phyloP scores from a whole-genome alignment of 2,888 invertebrate genomes.

The Sarcophaga carnaria region DNA sequence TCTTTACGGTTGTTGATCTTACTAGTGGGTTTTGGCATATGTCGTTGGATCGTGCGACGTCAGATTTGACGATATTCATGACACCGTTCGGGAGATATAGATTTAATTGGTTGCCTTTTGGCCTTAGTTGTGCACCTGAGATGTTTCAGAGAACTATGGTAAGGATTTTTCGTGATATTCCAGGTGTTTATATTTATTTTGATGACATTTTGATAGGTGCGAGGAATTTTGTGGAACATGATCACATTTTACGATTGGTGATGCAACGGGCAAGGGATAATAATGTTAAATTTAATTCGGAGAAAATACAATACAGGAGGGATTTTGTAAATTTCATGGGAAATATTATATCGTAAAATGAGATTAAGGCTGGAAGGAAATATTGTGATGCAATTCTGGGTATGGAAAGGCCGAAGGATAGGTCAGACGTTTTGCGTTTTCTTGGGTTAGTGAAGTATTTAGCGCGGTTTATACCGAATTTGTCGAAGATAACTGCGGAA shows the following conservation, averaged over 20 bases:
- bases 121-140: neutral
- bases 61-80: constrained; percentile 11
- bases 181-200: neutral
- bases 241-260: neutral
- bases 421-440: constrained; percentile 16
- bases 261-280: constrained; percentile 15
- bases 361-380: constrained; percentile 35
- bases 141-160: constrained; percentile 14
- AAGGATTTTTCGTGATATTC: constrained; percentile 1
- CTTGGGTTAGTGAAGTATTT: constrained; percentile 56
- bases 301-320: constrained; percentile 56
- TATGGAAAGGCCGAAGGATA: constrained; percentile 30
- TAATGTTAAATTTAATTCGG: constrained; percentile 46
- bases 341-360: constrained; percentile 36
- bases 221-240: neutral
- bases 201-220: neutral
- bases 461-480: constrained; percentile 39
- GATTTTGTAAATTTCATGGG: constrained; percentile 60
- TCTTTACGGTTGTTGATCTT: no score
- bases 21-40: no score
- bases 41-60: neutral
- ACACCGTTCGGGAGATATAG: constrained; percentile 16
- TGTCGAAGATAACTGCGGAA: constrained; percentile 45
- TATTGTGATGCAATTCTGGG: constrained; percentile 34
- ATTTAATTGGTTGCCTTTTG: constrained; percentile 3